phyloP scores from a whole-genome alignment of 2,888 invertebrate genomes.

The Balanococcus diminutus region DNA sequence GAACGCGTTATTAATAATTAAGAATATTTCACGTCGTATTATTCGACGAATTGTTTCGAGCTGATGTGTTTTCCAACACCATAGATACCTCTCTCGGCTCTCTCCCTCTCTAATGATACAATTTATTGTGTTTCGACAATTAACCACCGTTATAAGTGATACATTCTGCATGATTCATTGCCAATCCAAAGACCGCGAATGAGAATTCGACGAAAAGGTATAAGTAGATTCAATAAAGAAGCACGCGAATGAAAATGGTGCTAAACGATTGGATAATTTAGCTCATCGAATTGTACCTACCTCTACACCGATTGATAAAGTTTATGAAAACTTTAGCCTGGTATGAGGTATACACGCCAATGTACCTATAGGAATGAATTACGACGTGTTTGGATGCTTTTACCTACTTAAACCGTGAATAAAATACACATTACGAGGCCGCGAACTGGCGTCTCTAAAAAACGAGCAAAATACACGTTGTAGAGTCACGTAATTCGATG shows the following conservation, averaged over 20 bases:
- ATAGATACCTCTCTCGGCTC: no score
- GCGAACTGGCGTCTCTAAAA: not conserved
- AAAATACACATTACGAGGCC: no score
- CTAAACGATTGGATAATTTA: not conserved
- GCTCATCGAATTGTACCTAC: not conserved
- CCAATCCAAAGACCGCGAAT: no score
- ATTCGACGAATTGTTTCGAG: no score
- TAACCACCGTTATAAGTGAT: no score
- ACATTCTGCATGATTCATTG: no score
- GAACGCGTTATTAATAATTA: no score
- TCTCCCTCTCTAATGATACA: no score
- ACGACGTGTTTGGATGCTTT: not conserved
- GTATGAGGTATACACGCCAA: not conserved
- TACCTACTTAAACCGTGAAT: not conserved
- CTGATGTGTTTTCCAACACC: no score
- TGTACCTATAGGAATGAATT: not conserved
- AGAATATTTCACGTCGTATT: no score
- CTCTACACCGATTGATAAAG: not conserved
- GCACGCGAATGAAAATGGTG: not conserved
- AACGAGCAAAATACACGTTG: not conserved
- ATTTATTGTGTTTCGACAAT: no score
- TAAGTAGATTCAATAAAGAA: not conserved
- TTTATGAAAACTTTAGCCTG: slow-evolving; percentile 4
- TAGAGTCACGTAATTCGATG: not conserved
- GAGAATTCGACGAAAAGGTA: no score